Percentiles rank a stretch among this genome's conserved stretches.
phyloP scores from a whole-genome alignment of 2,888 invertebrate genomes.

The Euzophera pinguis region DNA sequence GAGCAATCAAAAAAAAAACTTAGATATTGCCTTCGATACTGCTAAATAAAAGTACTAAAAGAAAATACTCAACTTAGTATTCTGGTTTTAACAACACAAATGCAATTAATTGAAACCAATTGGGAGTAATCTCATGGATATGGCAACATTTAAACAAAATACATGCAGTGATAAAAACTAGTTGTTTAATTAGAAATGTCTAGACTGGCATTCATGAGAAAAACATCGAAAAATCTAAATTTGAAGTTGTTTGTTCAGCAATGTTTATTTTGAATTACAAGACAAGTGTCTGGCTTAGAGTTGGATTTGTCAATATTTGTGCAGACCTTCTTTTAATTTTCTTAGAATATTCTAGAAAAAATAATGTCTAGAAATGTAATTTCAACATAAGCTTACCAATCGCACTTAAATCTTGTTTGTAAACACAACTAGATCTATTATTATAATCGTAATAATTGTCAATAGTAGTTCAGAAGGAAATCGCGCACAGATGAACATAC shows the following conservation, averaged over 20 bases:
- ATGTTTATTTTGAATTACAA: slow-evolving; percentile 5
- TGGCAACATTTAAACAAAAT: neutral
- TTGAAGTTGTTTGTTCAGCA: neutral
- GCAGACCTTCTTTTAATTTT: neutral
- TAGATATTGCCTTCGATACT: too few species aligned
- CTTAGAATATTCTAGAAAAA: neutral
- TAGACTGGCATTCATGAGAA: neutral
- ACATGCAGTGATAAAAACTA: slow-evolving; percentile 5
- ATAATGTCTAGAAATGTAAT: neutral
- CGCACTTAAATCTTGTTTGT: too few species aligned
- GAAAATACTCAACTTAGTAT: neutral
- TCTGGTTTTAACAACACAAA: neutral
- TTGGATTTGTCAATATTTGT: neutral
- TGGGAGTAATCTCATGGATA: neutral
- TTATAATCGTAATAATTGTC: too few species aligned
- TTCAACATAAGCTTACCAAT: neutral
- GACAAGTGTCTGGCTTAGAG: neutral
- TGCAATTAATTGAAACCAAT: neutral
- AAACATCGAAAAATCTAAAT: neutral
- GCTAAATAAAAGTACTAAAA: too few species aligned
- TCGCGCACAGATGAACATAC: too few species aligned
- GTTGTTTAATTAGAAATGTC: slow-evolving; percentile 7
- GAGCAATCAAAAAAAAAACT: too few species aligned
- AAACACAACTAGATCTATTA: too few species aligned
- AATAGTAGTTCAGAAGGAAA: too few species aligned